These are phyloP conservation scores for Pycnonotus jocosus DNA, from an alignment of 2,113 vertebrate species.

Conservation along the genomic window DNA sequence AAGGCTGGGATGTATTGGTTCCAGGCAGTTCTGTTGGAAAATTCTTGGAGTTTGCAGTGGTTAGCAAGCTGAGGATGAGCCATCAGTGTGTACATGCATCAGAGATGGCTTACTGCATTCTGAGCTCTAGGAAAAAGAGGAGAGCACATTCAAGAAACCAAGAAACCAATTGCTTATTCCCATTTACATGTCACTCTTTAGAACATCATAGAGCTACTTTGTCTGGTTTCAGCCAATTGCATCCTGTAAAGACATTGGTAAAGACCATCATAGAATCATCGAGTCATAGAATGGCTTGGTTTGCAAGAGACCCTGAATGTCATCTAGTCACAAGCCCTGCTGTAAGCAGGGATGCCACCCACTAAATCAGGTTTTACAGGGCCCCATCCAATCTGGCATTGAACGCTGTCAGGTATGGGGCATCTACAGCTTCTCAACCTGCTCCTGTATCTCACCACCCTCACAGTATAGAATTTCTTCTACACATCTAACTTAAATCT, in stretches of 20 bases:
- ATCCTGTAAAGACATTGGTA: neutral
- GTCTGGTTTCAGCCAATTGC: neutral
- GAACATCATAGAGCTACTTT: neutral
- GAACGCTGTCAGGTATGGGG: neutral
- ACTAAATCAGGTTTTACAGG: neutral
- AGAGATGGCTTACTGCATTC: neutral
- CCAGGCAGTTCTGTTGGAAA: neutral
- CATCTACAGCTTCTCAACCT: neutral
- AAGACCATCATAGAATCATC: neutral
- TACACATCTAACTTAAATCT: neutral
- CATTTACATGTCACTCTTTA: neutral
- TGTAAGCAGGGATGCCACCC: neutral
- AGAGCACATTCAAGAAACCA: neutral
- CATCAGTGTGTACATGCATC: neutral
- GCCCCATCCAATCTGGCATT: neutral
- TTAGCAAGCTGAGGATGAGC: neutral
- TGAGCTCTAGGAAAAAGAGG: neutral
- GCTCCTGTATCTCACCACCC: neutral
- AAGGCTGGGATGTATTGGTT: neutral
- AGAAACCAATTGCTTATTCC: neutral
- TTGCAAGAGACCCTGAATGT: neutral
- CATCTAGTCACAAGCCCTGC: neutral
- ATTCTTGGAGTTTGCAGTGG: neutral
- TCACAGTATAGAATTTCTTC: neutral
- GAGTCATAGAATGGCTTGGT: neutral